Conservation (phyloP, 2,113 vertebrate species). For the Rhinolophus ferrumequinum region DNA sequence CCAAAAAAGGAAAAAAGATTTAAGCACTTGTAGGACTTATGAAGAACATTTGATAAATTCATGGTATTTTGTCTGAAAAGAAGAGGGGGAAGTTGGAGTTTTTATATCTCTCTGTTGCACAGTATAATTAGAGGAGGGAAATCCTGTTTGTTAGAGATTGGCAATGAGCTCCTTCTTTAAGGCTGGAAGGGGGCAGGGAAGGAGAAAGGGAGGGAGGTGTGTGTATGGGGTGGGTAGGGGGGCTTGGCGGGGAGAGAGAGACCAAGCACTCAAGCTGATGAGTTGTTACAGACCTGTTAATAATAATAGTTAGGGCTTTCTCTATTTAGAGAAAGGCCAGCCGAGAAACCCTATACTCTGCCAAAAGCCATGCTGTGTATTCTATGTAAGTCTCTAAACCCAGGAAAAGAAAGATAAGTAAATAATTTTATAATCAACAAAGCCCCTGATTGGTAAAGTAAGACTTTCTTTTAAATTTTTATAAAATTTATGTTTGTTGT, state of each 20-base stretch:
- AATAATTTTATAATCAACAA: neutral
- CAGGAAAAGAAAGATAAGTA: neutral
- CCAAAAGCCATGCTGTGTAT: neutral
- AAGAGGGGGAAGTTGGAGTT: neutral
- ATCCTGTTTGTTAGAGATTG: neutral
- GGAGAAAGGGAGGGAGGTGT: too few relatives aligned
- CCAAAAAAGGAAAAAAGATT: neutral
- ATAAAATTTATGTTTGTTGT: neutral
- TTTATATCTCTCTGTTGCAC: neutral
- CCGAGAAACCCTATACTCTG: neutral
- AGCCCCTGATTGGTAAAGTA: neutral
- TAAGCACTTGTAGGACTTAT: neutral
- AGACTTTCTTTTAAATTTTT: neutral
- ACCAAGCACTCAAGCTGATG: neutral
- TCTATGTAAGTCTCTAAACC: neutral
- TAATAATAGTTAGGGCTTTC: neutral
- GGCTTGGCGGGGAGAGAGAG: neutral
- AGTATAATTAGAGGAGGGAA: neutral
- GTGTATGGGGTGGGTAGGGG: too few relatives aligned
- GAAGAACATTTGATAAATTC: neutral
- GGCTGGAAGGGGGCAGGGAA: fast-evolving
- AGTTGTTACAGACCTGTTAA: neutral
- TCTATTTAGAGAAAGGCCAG: too few relatives aligned
- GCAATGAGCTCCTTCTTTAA: neutral
- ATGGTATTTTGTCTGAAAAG: neutral